Base-by-base conservation (phyloP, 2,797 vertebrate species). In the Phalloptychus januarius region DNA sequence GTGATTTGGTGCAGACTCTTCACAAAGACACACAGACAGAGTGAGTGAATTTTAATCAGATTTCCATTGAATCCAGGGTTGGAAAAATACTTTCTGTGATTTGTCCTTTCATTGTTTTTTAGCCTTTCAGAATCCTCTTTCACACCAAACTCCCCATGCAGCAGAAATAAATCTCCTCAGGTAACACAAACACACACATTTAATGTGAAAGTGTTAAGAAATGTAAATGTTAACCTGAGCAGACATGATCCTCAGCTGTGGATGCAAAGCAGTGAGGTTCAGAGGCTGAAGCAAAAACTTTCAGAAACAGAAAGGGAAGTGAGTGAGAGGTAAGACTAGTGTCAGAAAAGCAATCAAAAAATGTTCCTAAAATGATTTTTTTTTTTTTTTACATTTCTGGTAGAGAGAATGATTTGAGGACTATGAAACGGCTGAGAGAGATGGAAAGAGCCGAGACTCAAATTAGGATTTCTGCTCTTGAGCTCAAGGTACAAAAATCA, bases 231-330 rank as follows among this genome's bases (percentile, higher is more conserved):
- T 11, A 42, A 69, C 65, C 11, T 42, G 40, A 70, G 20, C 65
- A 16, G 7, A n/a, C 13, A 28, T 79, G 4, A 71, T 80, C 54
- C 33, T 67, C 45, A 94, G 92, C 80, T 81, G 42, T 87, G 83
- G 15, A 85, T 90, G 76, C 89, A 95, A 72, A 91, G 73, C 36
- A 78, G 31, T 0, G 89, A 94, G 67, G 83, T 91, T 50, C 75
- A 91, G 79, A 88, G 82, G 33, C 80, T 95, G 85, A 92, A 91
- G 79, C 81, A 92, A 71, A 84, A 89, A 58, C 85, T 95, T 67
- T 31, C 74, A 58, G 79, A 90, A 15, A 90, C 76, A 79, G 93
- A 95, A 45, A 83, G 91, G 56, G 88, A 95, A 72, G 75, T 95
- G 52, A 86, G 74, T 33, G 84, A 93, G 80, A 95, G 86, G 95